Evolutionary conservation across 2,888 invertebrate genomes (phyloP).

Genomic region (Leucophenga maculata): DNA sequence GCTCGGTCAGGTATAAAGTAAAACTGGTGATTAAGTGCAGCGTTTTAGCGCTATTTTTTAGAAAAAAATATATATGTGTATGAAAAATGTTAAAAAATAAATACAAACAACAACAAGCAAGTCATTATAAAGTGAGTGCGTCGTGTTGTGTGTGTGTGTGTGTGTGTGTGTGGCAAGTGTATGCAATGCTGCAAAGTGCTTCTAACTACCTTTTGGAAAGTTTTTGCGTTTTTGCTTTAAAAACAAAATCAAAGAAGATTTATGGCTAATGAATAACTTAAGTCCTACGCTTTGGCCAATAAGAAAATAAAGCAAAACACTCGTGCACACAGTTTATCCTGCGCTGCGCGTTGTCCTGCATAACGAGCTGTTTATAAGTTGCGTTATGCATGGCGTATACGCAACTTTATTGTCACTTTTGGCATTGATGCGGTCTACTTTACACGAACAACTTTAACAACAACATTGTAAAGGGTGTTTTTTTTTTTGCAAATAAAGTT

Average conservation of each 20-base stretch:
- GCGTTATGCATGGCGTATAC: neutral
- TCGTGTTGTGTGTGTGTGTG: neutral
- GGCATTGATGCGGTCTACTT: slow-evolving; percentile 9
- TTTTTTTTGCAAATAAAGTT: slow-evolving; percentile 8
- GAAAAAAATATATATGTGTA: neutral
- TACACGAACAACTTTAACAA: slow-evolving; percentile 21
- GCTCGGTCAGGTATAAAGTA: slow-evolving; percentile 39
- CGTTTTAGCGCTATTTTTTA: neutral
- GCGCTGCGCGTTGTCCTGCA: neutral
- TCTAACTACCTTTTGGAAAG: too few relatives aligned
- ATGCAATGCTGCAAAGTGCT: neutral
- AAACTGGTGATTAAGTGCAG: slow-evolving; percentile 51
- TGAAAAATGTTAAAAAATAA: too few relatives aligned
- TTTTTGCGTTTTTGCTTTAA: neutral
- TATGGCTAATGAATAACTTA: slow-evolving; percentile 11
- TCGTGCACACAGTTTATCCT: neutral
- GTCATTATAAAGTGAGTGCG: neutral
- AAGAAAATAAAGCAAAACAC: too few relatives aligned
- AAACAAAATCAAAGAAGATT: slow-evolving; percentile 8
- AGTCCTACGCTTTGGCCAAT: neutral
- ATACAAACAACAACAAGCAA: neutral
- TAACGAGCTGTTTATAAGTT: neutral
- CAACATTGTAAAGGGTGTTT: slow-evolving; percentile 17
- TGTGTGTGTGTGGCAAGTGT: neutral
- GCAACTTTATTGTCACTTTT: slow-evolving; percentile 7